Conservation (phyloP, 2,888 invertebrate species). For the Apamea epomidion region DNA sequence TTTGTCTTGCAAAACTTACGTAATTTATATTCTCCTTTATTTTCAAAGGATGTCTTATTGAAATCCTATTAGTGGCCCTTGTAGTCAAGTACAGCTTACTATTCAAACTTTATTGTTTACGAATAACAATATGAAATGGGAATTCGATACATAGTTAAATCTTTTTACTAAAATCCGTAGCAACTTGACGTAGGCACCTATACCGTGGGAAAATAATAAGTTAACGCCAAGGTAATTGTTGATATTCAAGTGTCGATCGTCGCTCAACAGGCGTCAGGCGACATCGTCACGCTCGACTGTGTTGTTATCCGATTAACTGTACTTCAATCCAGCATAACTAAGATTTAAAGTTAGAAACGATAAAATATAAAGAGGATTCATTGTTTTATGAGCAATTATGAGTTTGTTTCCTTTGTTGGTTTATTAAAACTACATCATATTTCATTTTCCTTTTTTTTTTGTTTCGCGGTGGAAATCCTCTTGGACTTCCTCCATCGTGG, state of each 20-base stretch:
- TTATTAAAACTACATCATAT: conserved; percentile 8
- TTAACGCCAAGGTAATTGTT: conserved; percentile 77
- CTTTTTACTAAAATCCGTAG: conserved; percentile 17
- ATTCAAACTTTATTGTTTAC: conserved; percentile 22
- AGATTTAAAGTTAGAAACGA: conserved; percentile 28
- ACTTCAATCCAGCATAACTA: conserved; percentile 44
- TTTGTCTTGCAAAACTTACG: conserved; percentile 1
- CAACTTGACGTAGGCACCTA: conserved; percentile 10
- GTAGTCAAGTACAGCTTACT: not conserved
- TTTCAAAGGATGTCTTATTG: not conserved
- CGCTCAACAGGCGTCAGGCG: conserved; percentile 80
- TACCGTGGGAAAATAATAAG: conserved; percentile 81
- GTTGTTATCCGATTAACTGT: conserved; percentile 60
- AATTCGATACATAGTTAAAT: conserved; percentile 22
- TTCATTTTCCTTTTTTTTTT: not conserved
- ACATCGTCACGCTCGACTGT: conserved; percentile 79
- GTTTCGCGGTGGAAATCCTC: too few species aligned
- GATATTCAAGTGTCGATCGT: conserved; percentile 74
- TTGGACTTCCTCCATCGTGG: too few species aligned
- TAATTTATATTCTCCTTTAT: not conserved
- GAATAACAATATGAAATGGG: conserved; percentile 28
- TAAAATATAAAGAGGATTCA: not conserved
- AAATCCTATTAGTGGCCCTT: conserved; percentile 16
- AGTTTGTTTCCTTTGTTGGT: not conserved
- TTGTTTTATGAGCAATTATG: not conserved